Evolutionary conservation across 2,888 invertebrate genomes (phyloP).

Genomic region (Synanthedon myopaeformis): DNA sequence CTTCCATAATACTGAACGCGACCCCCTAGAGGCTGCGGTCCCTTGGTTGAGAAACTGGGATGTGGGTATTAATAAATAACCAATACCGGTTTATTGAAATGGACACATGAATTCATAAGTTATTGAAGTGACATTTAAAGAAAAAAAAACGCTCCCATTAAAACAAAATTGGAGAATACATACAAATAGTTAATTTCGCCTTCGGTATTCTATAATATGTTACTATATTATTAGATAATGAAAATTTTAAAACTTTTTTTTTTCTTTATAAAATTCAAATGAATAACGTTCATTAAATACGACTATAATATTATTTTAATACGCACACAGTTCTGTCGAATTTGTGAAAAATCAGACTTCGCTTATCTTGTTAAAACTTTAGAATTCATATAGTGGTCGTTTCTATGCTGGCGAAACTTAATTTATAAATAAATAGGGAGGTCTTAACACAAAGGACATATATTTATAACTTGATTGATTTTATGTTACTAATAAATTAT

Average conservation of each 20-base stretch:
- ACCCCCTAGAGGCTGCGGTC: too few species aligned
- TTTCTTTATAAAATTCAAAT: background rate
- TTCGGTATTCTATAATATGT: background rate
- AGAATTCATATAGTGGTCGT: slow-evolving; percentile 19
- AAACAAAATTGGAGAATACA: too few species aligned
- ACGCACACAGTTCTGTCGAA: background rate
- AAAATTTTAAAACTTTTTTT: background rate
- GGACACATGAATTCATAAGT: too few species aligned
- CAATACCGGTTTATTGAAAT: too few species aligned
- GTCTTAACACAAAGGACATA: too few species aligned
- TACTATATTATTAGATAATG: background rate
- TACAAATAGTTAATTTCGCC: background rate
- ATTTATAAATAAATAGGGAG: slow-evolving; percentile 10
- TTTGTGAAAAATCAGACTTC: background rate
- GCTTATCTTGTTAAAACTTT: background rate
- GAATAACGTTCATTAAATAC: background rate
- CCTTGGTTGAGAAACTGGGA: too few species aligned
- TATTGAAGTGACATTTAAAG: too few species aligned
- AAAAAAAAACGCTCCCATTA: too few species aligned
- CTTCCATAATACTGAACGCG: too few species aligned
- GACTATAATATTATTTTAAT: background rate
- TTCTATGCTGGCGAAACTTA: slow-evolving; percentile 12
- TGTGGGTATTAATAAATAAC: too few species aligned
- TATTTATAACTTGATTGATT: too few species aligned
- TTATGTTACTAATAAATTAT: too few species aligned